These are phyloP conservation scores for Athene noctua DNA, from an alignment of 2,113 vertebrate genomes.

Conservation along the genomic window DNA sequence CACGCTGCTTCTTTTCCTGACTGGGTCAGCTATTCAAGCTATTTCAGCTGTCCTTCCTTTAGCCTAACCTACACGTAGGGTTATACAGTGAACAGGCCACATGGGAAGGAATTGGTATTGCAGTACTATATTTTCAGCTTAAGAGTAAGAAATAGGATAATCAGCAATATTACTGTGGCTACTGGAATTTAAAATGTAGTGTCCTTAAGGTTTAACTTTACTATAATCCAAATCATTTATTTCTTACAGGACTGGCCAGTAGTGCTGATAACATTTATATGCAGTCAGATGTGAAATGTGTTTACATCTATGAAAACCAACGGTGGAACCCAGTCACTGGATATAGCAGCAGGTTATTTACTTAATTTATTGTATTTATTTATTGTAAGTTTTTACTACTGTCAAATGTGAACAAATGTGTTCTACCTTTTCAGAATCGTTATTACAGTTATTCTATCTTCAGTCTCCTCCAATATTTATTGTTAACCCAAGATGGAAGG, in stretches of 20 bases:
- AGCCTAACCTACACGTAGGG: neutral
- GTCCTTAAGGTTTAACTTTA: neutral
- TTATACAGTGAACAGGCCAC: neutral
- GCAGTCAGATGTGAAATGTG: constrained; percentile 88
- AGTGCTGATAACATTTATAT: constrained; percentile 87
- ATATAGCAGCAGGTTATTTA: constrained; percentile 87
- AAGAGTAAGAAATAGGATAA: neutral
- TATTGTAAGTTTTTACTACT: neutral
- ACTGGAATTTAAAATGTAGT: neutral
- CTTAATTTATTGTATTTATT: neutral
- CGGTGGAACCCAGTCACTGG: constrained; percentile 96
- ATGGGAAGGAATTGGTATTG: neutral
- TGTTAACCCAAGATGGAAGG: neutral
- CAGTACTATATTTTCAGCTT: neutral
- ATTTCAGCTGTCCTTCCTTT: neutral
- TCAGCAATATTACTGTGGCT: neutral
- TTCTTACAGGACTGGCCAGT: constrained; percentile 79
- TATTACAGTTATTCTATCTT: neutral
- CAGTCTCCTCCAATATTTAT: neutral
- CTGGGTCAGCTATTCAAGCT: neutral
- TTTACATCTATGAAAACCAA: constrained; percentile 97
- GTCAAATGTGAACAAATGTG: neutral
- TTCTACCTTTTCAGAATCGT: neutral
- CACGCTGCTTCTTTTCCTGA: fast-evolving
- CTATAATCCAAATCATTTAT: neutral